A percentile compares a stretch with the other conserved stretches of the same genome.
Conservation (phyloP, 2,113 vertebrate species). For the Varanus salvator region DNA sequence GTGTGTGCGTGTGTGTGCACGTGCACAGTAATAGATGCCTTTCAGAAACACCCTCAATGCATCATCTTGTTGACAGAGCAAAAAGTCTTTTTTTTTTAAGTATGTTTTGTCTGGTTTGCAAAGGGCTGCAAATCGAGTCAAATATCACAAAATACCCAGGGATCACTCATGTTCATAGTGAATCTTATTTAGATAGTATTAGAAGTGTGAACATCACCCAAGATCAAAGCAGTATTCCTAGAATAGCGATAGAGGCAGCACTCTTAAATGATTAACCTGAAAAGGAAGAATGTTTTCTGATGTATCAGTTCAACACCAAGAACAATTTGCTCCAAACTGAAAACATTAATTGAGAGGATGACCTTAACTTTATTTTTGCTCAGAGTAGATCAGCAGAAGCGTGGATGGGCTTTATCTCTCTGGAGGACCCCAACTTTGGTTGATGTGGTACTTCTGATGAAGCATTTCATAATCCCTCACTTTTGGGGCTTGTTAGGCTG, state of each 20-base stretch:
- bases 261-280: constrained; percentile 56
- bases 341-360: constrained; percentile 62
- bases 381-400: constrained; percentile 59
- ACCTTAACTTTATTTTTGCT: constrained; percentile 57
- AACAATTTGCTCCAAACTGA: constrained; percentile 26
- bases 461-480: constrained; percentile 48
- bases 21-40: not conserved
- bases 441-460: constrained; percentile 44
- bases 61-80: constrained; percentile 49
- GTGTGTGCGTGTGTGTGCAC: too few relatives aligned
- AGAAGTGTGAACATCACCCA: constrained; percentile 21
- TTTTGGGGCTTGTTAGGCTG: constrained; percentile 71
- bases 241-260: constrained; percentile 30
- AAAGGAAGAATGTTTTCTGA: constrained; percentile 32
- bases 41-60: constrained; percentile 23
- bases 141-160: constrained; percentile 61
- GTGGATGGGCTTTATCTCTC: constrained; percentile 50
- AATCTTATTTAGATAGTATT: constrained; percentile 30
- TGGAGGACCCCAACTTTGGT: constrained; percentile 51
- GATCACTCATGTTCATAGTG: constrained; percentile 24
- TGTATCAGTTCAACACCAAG: constrained; percentile 40
- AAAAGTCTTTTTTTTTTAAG: too few relatives aligned
- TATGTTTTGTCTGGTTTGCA: constrained; percentile 51
- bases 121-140: constrained; percentile 61
- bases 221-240: constrained; percentile 1